These are phyloP conservation scores for Trinectes maculatus DNA, from an alignment of 2,113 vertebrate genomes.

Conservation along the genomic window DNA sequence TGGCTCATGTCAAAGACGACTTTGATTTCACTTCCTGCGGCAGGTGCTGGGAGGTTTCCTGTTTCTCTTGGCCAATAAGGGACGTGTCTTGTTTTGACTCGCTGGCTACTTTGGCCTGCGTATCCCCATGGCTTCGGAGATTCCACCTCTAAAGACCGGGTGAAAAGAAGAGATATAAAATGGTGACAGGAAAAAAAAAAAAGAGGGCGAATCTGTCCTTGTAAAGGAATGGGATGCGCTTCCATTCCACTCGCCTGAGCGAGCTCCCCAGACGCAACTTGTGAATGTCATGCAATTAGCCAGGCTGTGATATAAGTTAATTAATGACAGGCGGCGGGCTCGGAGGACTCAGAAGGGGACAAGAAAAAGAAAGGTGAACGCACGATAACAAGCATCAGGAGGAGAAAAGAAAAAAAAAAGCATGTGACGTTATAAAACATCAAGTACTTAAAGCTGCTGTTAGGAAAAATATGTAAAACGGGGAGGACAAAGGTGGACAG, in stretches of 20 bases:
- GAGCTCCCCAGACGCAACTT: slow-evolving; percentile 57
- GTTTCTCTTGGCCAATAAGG: slow-evolving; percentile 65
- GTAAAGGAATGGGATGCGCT: slow-evolving; percentile 34
- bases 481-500: slow-evolving; percentile 24
- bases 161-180: slow-evolving; percentile 57
- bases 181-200: slow-evolving; percentile 12
- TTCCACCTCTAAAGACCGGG: slow-evolving; percentile 23
- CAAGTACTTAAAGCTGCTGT: slow-evolving; percentile 17
- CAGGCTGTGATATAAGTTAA: slow-evolving; percentile 60
- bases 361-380: slow-evolving; percentile 23
- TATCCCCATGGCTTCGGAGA: slow-evolving; percentile 33
- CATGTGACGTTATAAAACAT: background rate
- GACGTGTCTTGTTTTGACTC: slow-evolving; percentile 57
- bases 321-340: slow-evolving; percentile 61
- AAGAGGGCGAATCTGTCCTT: slow-evolving; percentile 50
- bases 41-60: slow-evolving; percentile 72
- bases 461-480: slow-evolving; percentile 8
- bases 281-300: slow-evolving; percentile 69
- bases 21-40: slow-evolving; percentile 74
- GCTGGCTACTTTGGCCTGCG: slow-evolving; percentile 35
- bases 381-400: slow-evolving; percentile 21
- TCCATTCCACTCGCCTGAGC: slow-evolving; percentile 45
- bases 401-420: background rate
- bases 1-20: slow-evolving; percentile 68
- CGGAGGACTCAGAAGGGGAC: background rate